Evolutionary conservation across 2,888 invertebrate genomes (phyloP).

Genomic region (Xestobium rufovillosum): DNA sequence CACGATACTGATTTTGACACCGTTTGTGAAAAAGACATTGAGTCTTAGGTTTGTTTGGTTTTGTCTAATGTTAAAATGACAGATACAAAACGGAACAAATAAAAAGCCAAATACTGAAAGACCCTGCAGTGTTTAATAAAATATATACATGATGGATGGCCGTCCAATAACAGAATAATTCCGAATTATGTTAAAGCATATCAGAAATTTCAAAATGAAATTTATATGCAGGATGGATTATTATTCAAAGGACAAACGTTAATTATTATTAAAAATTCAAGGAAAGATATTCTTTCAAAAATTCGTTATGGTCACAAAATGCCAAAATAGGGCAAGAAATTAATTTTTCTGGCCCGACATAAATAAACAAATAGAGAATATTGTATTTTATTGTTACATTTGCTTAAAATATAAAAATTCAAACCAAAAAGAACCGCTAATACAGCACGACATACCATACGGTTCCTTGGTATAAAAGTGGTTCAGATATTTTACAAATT

Average conservation of each 20-base stretch:
- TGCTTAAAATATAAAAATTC: slow-evolving; percentile 5
- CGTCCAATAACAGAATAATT: slow-evolving; percentile 16
- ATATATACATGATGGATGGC: slow-evolving; percentile 20
- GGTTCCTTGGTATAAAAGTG: too few species aligned
- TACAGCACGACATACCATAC: too few species aligned
- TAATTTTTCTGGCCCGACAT: slow-evolving; percentile 15
- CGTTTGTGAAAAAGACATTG: slow-evolving; percentile 9
- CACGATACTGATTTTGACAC: background rate
- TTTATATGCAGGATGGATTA: slow-evolving; percentile 15
- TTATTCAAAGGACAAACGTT: slow-evolving; percentile 17
- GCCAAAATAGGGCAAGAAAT: background rate
- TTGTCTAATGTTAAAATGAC: slow-evolving; percentile 15
- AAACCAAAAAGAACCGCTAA: too few species aligned
- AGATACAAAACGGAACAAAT: slow-evolving; percentile 16
- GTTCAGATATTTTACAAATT: too few species aligned
- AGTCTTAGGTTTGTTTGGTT: slow-evolving; percentile 16
- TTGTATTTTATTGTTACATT: slow-evolving; percentile 11
- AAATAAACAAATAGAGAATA: slow-evolving; percentile 13
- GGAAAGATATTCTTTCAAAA: too few species aligned
- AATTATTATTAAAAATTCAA: slow-evolving; percentile 17
- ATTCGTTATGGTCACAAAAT: too few species aligned
- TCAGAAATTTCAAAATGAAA: slow-evolving; percentile 18
- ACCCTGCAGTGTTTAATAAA: slow-evolving; percentile 15
- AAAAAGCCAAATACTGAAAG: slow-evolving; percentile 14
- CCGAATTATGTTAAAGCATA: slow-evolving; percentile 15